phyloP scores from a whole-genome alignment of 2,797 vertebrate genomes.

The Acanthurus tractus region DNA sequence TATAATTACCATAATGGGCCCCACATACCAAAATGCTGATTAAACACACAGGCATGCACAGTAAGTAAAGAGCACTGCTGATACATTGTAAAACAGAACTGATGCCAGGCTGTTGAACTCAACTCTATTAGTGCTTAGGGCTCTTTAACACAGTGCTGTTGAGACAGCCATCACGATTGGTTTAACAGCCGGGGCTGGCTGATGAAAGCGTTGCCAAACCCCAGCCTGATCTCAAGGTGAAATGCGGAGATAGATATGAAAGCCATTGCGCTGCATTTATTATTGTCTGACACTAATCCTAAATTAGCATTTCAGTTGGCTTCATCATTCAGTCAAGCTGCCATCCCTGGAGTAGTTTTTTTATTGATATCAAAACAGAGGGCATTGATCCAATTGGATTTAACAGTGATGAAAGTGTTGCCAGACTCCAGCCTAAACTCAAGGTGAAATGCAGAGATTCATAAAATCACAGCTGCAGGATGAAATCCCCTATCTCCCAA shows the following conservation, averaged over 20 bases:
- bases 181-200: slow-evolving; percentile 63
- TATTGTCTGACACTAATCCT: slow-evolving; percentile 78
- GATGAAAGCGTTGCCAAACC: slow-evolving; percentile 74
- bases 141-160: slow-evolving; percentile 60
- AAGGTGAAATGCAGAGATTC: slow-evolving; percentile 68
- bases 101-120: slow-evolving; percentile 62
- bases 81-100: slow-evolving; percentile 54
- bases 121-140: slow-evolving; percentile 66
- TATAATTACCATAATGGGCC: slow-evolving; percentile 70
- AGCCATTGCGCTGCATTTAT: slow-evolving; percentile 67
- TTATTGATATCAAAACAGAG: slow-evolving; percentile 76
- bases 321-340: slow-evolving; percentile 72
- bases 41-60: slow-evolving; percentile 59
- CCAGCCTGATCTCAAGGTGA: slow-evolving; percentile 75
- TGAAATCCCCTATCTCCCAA: slow-evolving; percentile 38
- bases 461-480: slow-evolving; percentile 59
- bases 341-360: slow-evolving; percentile 65
- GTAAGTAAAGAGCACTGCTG: slow-evolving; percentile 58
- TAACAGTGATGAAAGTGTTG: slow-evolving; percentile 68
- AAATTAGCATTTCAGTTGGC: slow-evolving; percentile 81
- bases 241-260: slow-evolving; percentile 75
- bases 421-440: slow-evolving; percentile 50
- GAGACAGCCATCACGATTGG: slow-evolving; percentile 65
- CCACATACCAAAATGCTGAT: slow-evolving; percentile 63
- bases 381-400: slow-evolving; percentile 73